Conservation (phyloP, 2,113 vertebrate genomes). For the Myotis davidii region DNA sequence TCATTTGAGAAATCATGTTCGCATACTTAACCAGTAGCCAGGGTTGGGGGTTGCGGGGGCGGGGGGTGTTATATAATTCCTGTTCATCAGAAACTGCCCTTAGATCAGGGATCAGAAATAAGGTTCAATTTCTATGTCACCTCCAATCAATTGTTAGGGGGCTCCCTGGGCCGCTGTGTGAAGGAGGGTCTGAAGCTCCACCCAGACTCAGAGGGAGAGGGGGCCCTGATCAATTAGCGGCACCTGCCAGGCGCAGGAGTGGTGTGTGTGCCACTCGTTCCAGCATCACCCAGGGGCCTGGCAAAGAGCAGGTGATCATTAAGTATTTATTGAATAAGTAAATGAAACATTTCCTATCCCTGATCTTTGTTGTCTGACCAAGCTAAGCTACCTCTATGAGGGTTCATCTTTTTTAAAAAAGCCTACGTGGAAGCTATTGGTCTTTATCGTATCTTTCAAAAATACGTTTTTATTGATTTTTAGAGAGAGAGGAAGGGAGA, state of each 20-base stretch:
- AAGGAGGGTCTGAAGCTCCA: neutral
- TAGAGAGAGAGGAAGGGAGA: too few species aligned
- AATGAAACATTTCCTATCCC: neutral
- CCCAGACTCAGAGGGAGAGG: neutral
- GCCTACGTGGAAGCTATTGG: too few species aligned
- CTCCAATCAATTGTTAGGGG: neutral
- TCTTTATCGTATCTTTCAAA: too few species aligned
- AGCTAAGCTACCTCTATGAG: neutral
- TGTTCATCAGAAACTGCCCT: neutral
- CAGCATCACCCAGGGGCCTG: neutral
- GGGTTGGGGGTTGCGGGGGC: too few species aligned
- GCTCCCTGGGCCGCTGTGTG: neutral
- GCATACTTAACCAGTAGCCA: neutral
- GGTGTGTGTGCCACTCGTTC: neutral
- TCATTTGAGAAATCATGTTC: conserved; percentile 43
- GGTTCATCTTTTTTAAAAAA: neutral
- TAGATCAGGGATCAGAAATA: neutral
- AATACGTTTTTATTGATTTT: too few species aligned
- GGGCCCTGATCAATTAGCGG: neutral
- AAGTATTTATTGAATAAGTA: conserved; percentile 8
- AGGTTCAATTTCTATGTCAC: conserved; percentile 41
- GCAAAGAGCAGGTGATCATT: conserved; percentile 18
- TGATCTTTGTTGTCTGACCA: neutral
- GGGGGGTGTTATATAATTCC: neutral
- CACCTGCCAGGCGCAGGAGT: neutral